These are phyloP conservation scores for Drosophila melanica DNA, from an alignment of 1,140 invertebrate genomes.

Conservation along the genomic window DNA sequence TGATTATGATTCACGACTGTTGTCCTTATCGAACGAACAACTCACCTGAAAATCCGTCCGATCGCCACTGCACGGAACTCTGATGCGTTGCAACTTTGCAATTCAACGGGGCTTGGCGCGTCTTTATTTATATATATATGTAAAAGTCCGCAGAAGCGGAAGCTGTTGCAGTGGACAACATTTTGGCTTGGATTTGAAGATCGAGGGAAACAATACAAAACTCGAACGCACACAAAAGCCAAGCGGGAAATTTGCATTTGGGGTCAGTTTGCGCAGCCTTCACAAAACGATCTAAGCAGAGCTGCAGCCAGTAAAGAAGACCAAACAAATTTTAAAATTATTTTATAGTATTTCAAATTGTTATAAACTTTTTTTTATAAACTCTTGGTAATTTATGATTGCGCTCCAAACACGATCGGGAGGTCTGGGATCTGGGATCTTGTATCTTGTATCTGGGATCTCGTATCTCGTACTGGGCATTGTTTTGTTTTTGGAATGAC, in stretches of 20 bases:
- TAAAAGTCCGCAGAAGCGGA: slow-evolving; percentile 11
- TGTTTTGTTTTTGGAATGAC: slow-evolving; percentile 17
- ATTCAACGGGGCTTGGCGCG: background rate
- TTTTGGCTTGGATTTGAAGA: background rate
- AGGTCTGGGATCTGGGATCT: no score
- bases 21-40: no score
- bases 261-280: slow-evolving; percentile 50
- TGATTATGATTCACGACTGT: no score
- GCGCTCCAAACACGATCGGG: background rate
- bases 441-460: no score
- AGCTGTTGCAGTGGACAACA: slow-evolving; percentile 23
- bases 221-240: background rate
- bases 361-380: no score
- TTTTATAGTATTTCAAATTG: no score
- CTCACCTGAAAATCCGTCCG: background rate
- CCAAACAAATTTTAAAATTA: background rate
- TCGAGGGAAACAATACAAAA: slow-evolving; percentile 32
- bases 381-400: background rate
- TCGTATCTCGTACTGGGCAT: slow-evolving; percentile 1
- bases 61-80: background rate
- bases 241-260: slow-evolving; percentile 63
- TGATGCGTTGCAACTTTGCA: background rate
- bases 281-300: slow-evolving; percentile 11
- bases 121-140: slow-evolving; percentile 8
- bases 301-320: background rate